phyloP scores from a whole-genome alignment of 1,140 invertebrate genomes.

The Drosophila jambulina region DNA sequence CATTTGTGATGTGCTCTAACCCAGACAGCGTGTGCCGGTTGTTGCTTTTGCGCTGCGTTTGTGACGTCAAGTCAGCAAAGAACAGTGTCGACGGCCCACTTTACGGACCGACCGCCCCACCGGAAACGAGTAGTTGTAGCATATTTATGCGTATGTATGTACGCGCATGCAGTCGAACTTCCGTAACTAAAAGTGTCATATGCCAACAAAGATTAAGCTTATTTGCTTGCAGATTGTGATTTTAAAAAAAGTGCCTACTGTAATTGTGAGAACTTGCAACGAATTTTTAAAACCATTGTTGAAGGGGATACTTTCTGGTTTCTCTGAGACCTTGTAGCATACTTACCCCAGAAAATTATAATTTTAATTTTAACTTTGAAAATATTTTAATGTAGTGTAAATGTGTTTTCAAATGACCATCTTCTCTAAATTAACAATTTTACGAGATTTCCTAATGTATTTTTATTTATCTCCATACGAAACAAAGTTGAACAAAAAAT shows the following conservation, averaged over 20 bases:
- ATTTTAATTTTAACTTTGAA: too few species aligned
- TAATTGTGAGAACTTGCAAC: background rate
- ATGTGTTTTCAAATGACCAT: too few species aligned
- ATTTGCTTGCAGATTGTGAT: background rate
- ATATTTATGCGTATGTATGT: background rate
- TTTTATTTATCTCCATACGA: background rate
- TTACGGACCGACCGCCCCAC: conserved; percentile 34
- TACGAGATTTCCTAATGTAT: background rate
- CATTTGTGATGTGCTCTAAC: conserved; percentile 41
- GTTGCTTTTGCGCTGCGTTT: conserved; percentile 16
- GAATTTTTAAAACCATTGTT: background rate
- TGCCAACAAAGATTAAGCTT: background rate
- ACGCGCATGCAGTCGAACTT: background rate
- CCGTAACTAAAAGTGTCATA: background rate
- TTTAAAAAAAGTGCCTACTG: background rate
- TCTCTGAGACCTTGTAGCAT: background rate
- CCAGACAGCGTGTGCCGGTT: conserved; percentile 54
- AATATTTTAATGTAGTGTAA: too few species aligned
- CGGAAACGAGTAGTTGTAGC: conserved; percentile 48
- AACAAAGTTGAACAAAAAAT: background rate
- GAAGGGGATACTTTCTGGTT: background rate
- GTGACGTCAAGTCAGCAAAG: conserved; percentile 58
- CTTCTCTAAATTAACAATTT: too few species aligned
- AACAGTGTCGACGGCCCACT: conserved; percentile 65
- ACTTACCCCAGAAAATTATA: background rate